phyloP scores from a whole-genome alignment of 2,888 invertebrate species.

The Mythimna albipuncta region DNA sequence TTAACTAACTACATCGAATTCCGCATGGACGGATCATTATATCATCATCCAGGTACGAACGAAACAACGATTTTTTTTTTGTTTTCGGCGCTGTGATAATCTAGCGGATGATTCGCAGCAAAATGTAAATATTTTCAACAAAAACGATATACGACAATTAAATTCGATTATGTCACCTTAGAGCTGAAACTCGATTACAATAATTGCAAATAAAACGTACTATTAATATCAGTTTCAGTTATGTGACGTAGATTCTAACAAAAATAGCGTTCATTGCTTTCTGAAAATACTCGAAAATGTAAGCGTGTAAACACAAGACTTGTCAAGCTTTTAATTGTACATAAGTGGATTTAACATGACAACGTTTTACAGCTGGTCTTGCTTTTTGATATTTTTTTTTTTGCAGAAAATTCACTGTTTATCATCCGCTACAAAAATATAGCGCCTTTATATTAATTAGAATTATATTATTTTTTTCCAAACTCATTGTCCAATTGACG shows the following conservation, averaged over 20 bases:
- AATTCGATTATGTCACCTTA: background rate
- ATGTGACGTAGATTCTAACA: too few species aligned
- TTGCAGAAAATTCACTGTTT: background rate
- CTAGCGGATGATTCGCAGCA: conserved; percentile 14
- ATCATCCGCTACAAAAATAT: conserved; percentile 15
- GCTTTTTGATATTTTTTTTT: background rate
- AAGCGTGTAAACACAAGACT: background rate
- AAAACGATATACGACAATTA: background rate
- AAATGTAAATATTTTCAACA: background rate
- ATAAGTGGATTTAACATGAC: background rate
- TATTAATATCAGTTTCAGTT: background rate
- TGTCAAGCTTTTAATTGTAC: background rate
- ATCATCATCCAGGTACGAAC: conserved; percentile 84
- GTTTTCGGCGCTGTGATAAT: conserved; percentile 10
- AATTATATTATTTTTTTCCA: conserved; percentile 55
- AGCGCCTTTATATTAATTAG: conserved; percentile 49
- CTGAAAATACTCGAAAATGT: too few species aligned
- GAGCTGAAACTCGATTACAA: background rate
- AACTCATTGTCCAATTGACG: conserved; percentile 81
- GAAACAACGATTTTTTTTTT: conserved; percentile 69
- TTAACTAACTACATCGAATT: conserved; percentile 82
- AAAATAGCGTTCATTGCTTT: too few species aligned
- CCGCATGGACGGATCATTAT: conserved; percentile 87
- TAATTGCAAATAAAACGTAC: background rate
- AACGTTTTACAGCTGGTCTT: background rate